Base-by-base conservation (phyloP, 2,113 vertebrate genomes). In the Probosciger aterrimus region DNA sequence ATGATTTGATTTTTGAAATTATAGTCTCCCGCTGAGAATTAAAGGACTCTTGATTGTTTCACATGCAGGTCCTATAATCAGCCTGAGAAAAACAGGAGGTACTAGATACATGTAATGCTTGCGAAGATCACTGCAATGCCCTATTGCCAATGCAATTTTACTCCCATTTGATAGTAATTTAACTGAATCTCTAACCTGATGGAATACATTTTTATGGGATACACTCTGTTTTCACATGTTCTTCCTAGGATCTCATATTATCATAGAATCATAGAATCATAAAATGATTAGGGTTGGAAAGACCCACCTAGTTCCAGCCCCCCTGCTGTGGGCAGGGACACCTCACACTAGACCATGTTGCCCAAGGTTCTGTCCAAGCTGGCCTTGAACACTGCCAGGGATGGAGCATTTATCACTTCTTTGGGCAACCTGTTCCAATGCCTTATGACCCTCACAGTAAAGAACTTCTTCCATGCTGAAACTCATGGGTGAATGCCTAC, bases 191-290 rank as follows among this genome's bases (percentile, higher is more conserved):
- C 37, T 53, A 53, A 39, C 17, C 12, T 53, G 25, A 35, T 27
- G 28, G 68, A 46, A 63, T 41, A 35, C 7, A 33, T 25, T 23
- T 63, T 16, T 18, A 7, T 64, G 31, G 16, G 33, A 18, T 59
- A 20, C 1, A 2, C 4, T 30, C 24, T 62, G 10, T 69, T 94
- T 94, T 59, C 85, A n/a, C 0, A 0, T 63, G 43, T 47, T 46
- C 25, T 68, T 81, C 20, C 31, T 57, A 74, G 30, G 17, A 46
- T 57, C 35, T 84, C n/a, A n/a, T 62, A 55, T 74, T 88, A 23
- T 24, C 9, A 5, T 59, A n/a, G 55, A n/a, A 20, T 57, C 20
- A n/a, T 23, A 59, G 55, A 59, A 59, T 59, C 57, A 24, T 59
- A 59, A 35, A 59, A 59, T 35, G 57, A 24, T 59, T 59, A 59